Evolutionary conservation across 2,888 invertebrate species (phyloP).

Genomic region (Drosophila recens): DNA sequence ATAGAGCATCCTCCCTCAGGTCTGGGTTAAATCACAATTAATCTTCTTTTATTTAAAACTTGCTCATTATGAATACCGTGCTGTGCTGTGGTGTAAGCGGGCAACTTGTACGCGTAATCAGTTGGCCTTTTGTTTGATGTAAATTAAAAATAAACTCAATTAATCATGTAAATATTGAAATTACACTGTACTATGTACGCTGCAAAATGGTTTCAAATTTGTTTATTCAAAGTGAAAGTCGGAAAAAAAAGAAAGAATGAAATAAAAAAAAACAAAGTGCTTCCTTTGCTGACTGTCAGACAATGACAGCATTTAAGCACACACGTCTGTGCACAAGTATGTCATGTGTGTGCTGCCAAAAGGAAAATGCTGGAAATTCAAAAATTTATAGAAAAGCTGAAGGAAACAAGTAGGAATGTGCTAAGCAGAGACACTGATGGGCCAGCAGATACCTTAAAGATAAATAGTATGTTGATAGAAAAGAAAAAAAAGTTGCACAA

Average conservation of each 20-base stretch:
- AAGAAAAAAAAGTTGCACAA: too few species aligned
- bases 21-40: conserved; percentile 69
- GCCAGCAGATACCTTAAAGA: background rate
- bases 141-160: conserved; percentile 78
- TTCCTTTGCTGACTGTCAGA: conserved; percentile 43
- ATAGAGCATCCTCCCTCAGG: conserved; percentile 35
- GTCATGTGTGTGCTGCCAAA: conserved; percentile 46
- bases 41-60: conserved; percentile 66
- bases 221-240: conserved; percentile 36
- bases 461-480: background rate
- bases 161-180: conserved; percentile 76
- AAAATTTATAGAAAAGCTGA: conserved; percentile 66
- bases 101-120: conserved; percentile 57
- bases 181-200: conserved; percentile 22
- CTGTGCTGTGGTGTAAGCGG: conserved; percentile 7
- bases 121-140: conserved; percentile 68
- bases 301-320: conserved; percentile 64
- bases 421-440: background rate
- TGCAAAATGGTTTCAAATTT: conserved; percentile 26
- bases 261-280: conserved; percentile 16
- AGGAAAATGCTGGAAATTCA: conserved; percentile 59
- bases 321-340: conserved; percentile 53
- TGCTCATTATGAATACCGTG: conserved; percentile 39
- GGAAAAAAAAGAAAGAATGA: conserved; percentile 10
- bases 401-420: conserved; percentile 44